Base-by-base conservation (phyloP, 2,113 vertebrate species). In the Actenoides lindsayi region DNA sequence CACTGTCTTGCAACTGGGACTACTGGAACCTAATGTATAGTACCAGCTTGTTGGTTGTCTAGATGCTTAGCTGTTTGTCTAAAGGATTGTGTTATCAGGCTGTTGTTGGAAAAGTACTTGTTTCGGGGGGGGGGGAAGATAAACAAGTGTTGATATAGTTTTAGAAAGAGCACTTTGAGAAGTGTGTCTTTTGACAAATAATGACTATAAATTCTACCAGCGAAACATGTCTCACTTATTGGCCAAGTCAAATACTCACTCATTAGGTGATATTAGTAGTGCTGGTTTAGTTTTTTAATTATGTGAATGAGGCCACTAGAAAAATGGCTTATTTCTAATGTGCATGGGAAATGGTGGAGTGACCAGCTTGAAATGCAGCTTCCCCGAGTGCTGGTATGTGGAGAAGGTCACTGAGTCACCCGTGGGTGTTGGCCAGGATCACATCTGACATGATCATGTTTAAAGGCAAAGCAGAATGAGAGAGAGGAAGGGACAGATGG, bases 401-500 rank as follows among this genome's bases (percentile, higher is more conserved):
- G 41, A 85, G 94, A 70, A 93, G 87, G 89, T 94, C 89, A 65
- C 14, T 21, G 17, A 75, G 56, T 50, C 92, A 76, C 73, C 44
- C 28, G 0, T 63, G 91, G 88, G 93, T 24, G 70, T 69, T 74
- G 74, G 71, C 68, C 83, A 85, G 89, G 69, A 91, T 76, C 83
- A 39, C 46, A 67, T 87, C 86, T 90, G 87, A 95, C 93, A 90
- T 21, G 13, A 42, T 82, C 77, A 80, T 51, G 87, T 97, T 95
- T 93, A 77, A 94, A 81, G 88, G 35, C 76, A 62, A 86, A 69
- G 90, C 42, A 64, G 87, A 97, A 86, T 92, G 90, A 97, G 95
- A 91, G 90, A 97, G 69, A 95, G 95, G 95, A 97, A 98, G 95
- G 64, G 87, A 83, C 87, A 11, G 24, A 65, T 1, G 1, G 48